A percentile compares a stretch with the other conserved stretches of the same genome.
These are phyloP conservation scores for Reinhardtius hippoglossoides DNA, from an alignment of 2,113 vertebrate species.

Conservation along the genomic window DNA sequence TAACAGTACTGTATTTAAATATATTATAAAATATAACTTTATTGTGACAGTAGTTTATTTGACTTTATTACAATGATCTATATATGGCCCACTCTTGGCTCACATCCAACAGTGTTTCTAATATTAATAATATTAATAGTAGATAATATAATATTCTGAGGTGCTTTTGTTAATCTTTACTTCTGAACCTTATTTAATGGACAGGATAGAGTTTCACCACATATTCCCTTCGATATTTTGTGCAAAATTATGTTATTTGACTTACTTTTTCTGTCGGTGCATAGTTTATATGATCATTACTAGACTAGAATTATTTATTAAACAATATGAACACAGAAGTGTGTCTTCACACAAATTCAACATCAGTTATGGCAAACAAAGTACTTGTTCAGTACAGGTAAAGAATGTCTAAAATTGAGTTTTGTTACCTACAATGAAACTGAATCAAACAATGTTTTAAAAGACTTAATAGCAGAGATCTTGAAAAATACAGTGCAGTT, in stretches of 20 bases:
- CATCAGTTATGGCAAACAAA: background rate
- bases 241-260: background rate
- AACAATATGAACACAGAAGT: background rate
- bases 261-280: background rate
- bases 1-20: too few relatives aligned
- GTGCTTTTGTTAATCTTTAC: too few relatives aligned
- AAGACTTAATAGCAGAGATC: background rate
- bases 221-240: too few relatives aligned
- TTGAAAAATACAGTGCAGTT: background rate
- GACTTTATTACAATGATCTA: too few relatives aligned
- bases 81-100: too few relatives aligned
- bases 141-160: too few relatives aligned
- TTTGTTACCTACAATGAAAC: background rate
- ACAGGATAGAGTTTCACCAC: too few relatives aligned
- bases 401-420: background rate
- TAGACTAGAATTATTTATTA: background rate
- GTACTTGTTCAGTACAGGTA: background rate
- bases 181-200: background rate
- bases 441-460: background rate
- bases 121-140: too few relatives aligned
- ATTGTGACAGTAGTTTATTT: too few relatives aligned
- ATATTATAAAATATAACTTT: too few relatives aligned
- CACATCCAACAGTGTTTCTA: too few relatives aligned
- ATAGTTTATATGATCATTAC: background rate
- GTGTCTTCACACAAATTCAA: background rate